Evolutionary conservation across 1,140 invertebrate genomes (phyloP), one percentile per base, ranked within the genome.

Genomic region (Dreissena polymorpha): DNA sequence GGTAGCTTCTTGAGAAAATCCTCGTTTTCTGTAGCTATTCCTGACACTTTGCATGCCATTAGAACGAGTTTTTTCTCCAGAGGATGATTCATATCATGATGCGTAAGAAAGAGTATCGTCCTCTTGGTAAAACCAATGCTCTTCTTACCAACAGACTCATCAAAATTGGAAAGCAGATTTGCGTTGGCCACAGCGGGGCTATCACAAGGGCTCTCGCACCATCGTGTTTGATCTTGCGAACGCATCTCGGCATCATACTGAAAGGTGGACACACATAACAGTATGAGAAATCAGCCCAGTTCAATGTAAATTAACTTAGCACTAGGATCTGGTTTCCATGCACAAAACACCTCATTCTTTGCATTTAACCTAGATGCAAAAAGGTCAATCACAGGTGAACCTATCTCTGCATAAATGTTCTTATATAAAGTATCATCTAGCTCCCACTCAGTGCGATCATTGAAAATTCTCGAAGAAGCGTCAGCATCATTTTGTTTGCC

Each of bases 221-320:
- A n/a, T 88, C 83, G 18, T 77, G 23, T 53, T 51, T n/a, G n/a
- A 86, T 71, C 67, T 88, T 87, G 50, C 68, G 51, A 23, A 87
- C 16, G 49, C 73, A 69, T 72, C 63, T 51, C 3, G 51, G 39
- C n/a, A 86, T 70, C 55, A 86, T 13, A 70, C 70, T 82, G 76
- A 88, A 88, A 64, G 86, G 86, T 3, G 81, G 78, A 79, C 87
- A 86, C 49, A 73, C 57, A 83, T 88, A 86, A 29, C 50, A 79
- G 10, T 69, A 75, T n/a, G 10, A 29, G 29, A n/a, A n/a, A n/a
- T 72, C 23, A 2, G 21, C 23, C 80, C 65, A 83, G n/a, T 7
- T 16, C 12, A 83, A 53, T 8, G 67, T 69, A 65, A 55, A 85
- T 53, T 18, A 49, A 23, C 0, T 12, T 10, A 50, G 79, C 65